Conservation (phyloP, 2,888 invertebrate genomes). For the Lochmaea crataegi region DNA sequence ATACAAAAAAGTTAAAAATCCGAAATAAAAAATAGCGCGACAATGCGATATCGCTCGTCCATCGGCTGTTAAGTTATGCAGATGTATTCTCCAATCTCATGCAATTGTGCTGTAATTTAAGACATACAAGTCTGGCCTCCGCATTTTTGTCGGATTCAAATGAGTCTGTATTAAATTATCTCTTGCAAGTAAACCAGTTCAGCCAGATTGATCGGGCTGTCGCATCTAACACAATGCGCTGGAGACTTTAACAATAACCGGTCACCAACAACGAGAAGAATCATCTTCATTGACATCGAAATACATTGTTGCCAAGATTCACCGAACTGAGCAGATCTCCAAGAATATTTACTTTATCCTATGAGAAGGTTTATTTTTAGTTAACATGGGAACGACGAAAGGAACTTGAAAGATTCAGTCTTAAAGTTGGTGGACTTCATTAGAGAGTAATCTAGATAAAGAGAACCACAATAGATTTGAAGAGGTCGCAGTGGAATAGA, state of each 20-base stretch:
- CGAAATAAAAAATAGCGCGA: constrained; percentile 49
- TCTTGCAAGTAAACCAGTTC: constrained; percentile 60
- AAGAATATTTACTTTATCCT: neutral
- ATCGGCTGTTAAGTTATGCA: constrained; percentile 64
- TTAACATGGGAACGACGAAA: no score
- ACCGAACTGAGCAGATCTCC: neutral
- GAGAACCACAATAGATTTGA: no score
- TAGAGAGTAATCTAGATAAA: no score
- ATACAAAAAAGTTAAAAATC: constrained; percentile 3
- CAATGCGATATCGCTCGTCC: constrained; percentile 62
- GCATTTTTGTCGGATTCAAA: constrained; percentile 63
- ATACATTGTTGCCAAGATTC: constrained; percentile 21
- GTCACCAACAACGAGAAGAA: constrained; percentile 42
- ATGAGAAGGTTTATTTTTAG: no score
- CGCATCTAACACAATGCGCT: constrained; percentile 56
- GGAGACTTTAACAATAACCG: constrained; percentile 50
- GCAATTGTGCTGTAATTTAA: constrained; percentile 66
- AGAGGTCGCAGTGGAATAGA: no score
- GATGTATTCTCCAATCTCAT: constrained; percentile 65
- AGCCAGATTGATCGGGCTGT: constrained; percentile 58
- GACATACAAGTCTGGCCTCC: constrained; percentile 60
- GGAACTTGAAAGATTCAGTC: no score
- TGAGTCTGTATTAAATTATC: constrained; percentile 63
- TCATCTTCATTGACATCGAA: constrained; percentile 45
- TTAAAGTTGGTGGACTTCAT: no score